Base-by-base conservation (phyloP, 2,888 invertebrate genomes). In the Leptura quadrifasciata region DNA sequence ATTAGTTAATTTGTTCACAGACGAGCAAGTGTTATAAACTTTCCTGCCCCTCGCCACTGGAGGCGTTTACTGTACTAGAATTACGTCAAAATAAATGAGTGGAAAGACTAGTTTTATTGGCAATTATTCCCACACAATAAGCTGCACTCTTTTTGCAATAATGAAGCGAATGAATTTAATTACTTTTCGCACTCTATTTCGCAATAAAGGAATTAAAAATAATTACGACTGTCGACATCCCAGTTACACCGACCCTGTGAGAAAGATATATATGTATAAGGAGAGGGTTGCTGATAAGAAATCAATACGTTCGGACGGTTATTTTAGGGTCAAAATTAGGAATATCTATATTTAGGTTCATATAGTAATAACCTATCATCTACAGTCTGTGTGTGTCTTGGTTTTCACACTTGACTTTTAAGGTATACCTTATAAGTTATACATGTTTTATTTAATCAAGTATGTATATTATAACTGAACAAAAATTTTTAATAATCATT, bases 171-270 rank as follows among this genome's bases (percentile, higher is more conserved):
- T 27, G 31, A 27, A 17, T 27, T 60, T 60, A 60, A 60, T 60
- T 60, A 60, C 60, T 17, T 27, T 60, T 60, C 3, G 24, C 60
- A 60, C 60, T 60, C 60, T 60, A n/a, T 27, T 60, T 60, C 24
- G 12, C 6, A 21, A 27, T 60, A 27, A 27, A 60, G 60, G 24
- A 27, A 27, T 60, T 21, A 60, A 60, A 60, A 27, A 15, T 60
- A 27, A 60, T 60, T 60, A 60, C 27, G 60, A 31, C n/a, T 57
- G 57, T 5, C 2, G 47, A 2, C 47, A 47, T 47, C n/a, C 3
- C n/a, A 15, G n/a, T 5, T 15, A n/a, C 47, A 47, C 47, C 47
- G 17, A 47, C 47, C 47, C 47, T 47, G 47, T 15, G 47, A n/a
- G 47, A 47, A 47, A 47, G 57, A 60, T 60, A 21, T 39, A 58